Evolutionary conservation across 2,113 vertebrate genomes (phyloP), one percentile per base, ranked within the genome.

Genomic region (Barnardius zonarius): DNA sequence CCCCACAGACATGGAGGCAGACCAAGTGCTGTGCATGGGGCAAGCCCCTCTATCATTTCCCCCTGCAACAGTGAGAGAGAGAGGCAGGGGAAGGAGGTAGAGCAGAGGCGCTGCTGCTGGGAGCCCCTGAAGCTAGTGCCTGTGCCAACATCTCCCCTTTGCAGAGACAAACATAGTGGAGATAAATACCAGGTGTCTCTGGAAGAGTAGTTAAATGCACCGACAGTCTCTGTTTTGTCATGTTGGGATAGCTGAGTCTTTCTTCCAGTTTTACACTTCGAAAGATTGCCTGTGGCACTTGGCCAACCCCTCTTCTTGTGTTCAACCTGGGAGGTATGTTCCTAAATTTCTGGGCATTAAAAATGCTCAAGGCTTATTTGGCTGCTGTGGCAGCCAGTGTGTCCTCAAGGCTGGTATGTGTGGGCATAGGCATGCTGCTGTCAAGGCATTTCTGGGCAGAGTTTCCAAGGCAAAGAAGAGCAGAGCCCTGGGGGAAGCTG

Each of bases 151-250:
- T 79, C 3, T 11, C 52, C 57, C 64, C 57, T 93, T 62, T 69
- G 41, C 64, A 4, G 35, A 66, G 81, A 86, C 61, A 83, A 68
- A 70, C 17, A 22, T 46, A 59, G 41, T 31, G 61, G 68, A 68
- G 61, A 89, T 93, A 94, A 96, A 94, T 86, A 90, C 52, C 88
- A 86, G 88, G 77, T 94, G 81, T 88, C 80, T 87, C 57, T 69
- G 28, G 43, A 70, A 84, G 67, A 46, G 55, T 17, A 57, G 62
- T 69, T 62, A 84, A 83, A 78, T 30, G n/a, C 19, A 62, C 39
- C 22, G 67, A 57, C 86, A 57, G 54, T 63, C 57, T 24, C 33
- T 75, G 13, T 79, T 93, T 92, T 92, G 73, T 91, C 13, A 18
- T 10, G 52, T 61, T 80, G 41, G 68, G 59, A 52, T 70, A 64